Percentiles rank a stretch among this genome's conserved stretches.
These are phyloP conservation scores for Colletes collaris DNA, from an alignment of 2,888 invertebrate species.

Conservation along the genomic window DNA sequence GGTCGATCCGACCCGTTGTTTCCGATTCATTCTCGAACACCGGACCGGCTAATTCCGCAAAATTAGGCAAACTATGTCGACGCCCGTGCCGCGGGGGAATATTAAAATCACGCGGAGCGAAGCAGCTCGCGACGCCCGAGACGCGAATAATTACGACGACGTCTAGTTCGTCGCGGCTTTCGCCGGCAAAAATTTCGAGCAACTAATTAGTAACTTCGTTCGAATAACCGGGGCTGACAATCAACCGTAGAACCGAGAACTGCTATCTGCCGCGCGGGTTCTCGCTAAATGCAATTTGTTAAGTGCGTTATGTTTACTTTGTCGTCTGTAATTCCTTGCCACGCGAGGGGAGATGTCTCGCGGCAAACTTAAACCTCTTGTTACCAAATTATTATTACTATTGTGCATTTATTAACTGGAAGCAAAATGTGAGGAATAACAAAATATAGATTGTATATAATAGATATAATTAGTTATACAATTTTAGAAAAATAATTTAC, in stretches of 20 bases:
- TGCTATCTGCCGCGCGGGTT: neutral
- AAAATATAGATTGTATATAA: no score
- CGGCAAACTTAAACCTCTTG: no score
- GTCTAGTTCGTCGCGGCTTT: conserved; percentile 35
- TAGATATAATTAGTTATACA: no score
- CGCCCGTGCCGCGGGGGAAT: conserved; percentile 26
- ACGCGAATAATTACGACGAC: conserved; percentile 48
- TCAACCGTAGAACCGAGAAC: neutral
- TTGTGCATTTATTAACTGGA: no score
- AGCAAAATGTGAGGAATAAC: no score
- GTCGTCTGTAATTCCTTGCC: neutral
- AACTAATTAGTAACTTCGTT: conserved; percentile 62
- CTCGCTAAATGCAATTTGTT: neutral
- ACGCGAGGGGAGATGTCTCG: no score
- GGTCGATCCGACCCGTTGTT: conserved; percentile 12
- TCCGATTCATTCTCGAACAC: conserved; percentile 16
- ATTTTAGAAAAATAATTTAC: no score
- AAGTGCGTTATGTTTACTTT: neutral
- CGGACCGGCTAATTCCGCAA: conserved; percentile 17
- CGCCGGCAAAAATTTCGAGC: conserved; percentile 53
- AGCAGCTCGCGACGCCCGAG: conserved; percentile 45
- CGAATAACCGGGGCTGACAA: conserved; percentile 17
- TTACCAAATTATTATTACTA: no score
- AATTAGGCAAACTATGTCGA: conserved; percentile 23
- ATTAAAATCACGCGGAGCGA: conserved; percentile 57